Evolutionary conservation across 35 echinoderm and acorn worm genomes (phyloP).

Genomic region (Ptychodera flava): DNA sequence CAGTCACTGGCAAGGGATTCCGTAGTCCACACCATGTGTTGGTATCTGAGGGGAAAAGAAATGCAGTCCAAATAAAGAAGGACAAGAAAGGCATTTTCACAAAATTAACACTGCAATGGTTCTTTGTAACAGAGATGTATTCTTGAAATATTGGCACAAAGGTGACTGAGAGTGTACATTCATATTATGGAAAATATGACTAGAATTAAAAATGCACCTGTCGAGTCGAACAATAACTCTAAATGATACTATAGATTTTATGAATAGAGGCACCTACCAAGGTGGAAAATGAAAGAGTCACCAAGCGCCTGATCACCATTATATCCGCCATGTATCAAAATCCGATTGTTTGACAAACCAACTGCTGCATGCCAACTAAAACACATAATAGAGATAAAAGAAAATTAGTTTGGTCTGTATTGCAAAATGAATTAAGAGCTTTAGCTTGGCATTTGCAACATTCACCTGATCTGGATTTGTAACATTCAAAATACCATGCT

Average conservation of each 20-base stretch:
- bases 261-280: constrained; percentile 78
- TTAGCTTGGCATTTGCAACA: not conserved
- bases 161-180: not conserved
- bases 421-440: not conserved
- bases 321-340: constrained; percentile 86
- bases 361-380: constrained; percentile 81
- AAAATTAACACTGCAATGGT: not conserved
- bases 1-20: constrained; percentile 2
- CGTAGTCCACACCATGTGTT: constrained; percentile 7
- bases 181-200: not conserved
- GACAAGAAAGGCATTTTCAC: not conserved
- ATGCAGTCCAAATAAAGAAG: not conserved
- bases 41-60: constrained; percentile 4
- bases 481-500: not conserved
- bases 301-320: constrained; percentile 54
- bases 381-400: constrained; percentile 10
- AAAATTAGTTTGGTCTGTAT: not conserved
- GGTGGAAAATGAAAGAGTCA: constrained; percentile 70
- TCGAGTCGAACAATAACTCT: too few relatives aligned
- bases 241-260: too few relatives aligned
- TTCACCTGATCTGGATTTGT: not conserved
- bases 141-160: constrained; percentile 1
- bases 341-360: constrained; percentile 46
- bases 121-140: constrained; percentile 20
- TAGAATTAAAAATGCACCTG: too few relatives aligned